A percentile compares a stretch with the other conserved stretches of the same genome.
phyloP scores from a whole-genome alignment of 2,888 invertebrate genomes.

The Hedya salicella region DNA sequence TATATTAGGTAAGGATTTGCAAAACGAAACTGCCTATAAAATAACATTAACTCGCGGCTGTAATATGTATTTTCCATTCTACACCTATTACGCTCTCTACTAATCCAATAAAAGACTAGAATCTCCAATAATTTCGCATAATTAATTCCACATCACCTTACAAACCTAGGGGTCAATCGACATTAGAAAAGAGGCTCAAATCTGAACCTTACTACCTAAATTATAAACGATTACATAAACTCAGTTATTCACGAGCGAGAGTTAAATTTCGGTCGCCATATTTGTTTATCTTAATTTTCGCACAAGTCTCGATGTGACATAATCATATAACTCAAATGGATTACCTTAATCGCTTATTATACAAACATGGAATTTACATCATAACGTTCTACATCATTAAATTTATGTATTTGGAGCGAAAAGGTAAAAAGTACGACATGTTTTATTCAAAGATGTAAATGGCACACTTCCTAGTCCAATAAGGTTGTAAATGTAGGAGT shows the following conservation, averaged over 20 bases:
- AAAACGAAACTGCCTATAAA: too few relatives aligned
- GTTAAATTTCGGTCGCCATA: neutral
- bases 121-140: neutral
- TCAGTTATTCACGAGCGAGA: neutral
- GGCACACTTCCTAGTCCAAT: neutral
- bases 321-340: conserved; percentile 18
- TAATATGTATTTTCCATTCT: neutral
- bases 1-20: too few relatives aligned
- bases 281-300: neutral
- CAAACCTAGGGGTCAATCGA: conserved; percentile 8
- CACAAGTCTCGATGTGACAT: conserved; percentile 18
- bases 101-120: neutral
- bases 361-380: conserved; percentile 30
- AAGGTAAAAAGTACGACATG: conserved; percentile 12
- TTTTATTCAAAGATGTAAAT: conserved; percentile 7
- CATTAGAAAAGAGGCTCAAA: conserved; percentile 1
- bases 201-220: neutral
- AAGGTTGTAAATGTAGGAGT: neutral
- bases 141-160: conserved; percentile 16
- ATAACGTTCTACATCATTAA: conserved; percentile 17
- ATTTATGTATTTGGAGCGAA: conserved; percentile 30
- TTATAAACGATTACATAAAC: neutral
- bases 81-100: neutral
- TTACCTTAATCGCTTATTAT: conserved; percentile 23
- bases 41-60: neutral